Evolutionary conservation across 2,888 invertebrate species (phyloP), one percentile per base, ranked within the genome.

Genomic region (Ashinkailepas kermadecensis): DNA sequence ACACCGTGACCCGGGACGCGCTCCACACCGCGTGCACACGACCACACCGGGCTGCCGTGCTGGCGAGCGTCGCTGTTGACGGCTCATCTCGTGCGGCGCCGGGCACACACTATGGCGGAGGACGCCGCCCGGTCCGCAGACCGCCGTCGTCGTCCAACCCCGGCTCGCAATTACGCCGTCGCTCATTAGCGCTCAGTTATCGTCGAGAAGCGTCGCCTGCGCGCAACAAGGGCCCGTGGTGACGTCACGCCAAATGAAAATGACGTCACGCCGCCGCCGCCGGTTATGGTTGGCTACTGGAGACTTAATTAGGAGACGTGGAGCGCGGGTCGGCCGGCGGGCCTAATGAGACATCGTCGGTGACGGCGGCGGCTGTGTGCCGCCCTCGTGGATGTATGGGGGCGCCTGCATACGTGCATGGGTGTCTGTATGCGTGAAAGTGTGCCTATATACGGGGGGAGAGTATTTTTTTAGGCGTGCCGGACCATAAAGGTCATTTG

Each of bases 271-370:
- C 39, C 8, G 70, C 39, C 39, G 15, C 25, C 67, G 67, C 39
- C 59, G 70, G 70, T 70, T 70, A 70, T 70, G 70, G 21, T 54
- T 54, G 70, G 13, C 70, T 70, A 54, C 70, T 70, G 70, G 70
- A n/a, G 70, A 70, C 70, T 70, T 70, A 70, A 70, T 70, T 70
- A 70, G 39, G 54, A 25, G 70, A 70, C 39, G 70, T 54, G 70
- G 70, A 25, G 67, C 67, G 67, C 25, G 12, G 23, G 23, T 39
- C 23, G 39, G 39, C 18, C n/a, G 15, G 70, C 0, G 18, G 70
- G 15, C 70, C 70, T 70, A 70, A 70, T 70, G 70, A 70, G 70
- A 23, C 39, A 39, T 39, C 39, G 39, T 39, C 39, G 39, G 39
- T 39, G 39, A 39, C 39, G 39, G 10, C 39, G 39, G 10, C 23